Base-by-base conservation (phyloP, 1,140 invertebrate species). In the Pogonomyrmex barbatus region DNA sequence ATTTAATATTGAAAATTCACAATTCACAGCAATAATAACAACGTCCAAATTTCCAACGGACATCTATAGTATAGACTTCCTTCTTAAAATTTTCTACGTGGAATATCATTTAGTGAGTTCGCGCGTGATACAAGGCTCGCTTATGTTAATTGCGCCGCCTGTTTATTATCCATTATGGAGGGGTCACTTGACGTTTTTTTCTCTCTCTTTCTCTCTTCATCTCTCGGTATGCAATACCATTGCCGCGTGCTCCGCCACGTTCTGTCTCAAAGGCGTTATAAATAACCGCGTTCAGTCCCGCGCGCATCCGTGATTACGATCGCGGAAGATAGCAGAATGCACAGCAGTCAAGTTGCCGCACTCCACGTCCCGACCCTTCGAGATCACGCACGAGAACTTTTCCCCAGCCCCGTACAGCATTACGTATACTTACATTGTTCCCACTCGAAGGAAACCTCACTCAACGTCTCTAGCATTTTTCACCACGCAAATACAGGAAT, bases 191-290 rank as follows among this genome's bases (percentile, higher is more conserved):
- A n/a, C 36, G 70, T 33, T 83, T 36, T n/a, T 39, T 24, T 62
- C 36, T 17, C 42, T 30, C 24, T 24, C 62, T 79, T 42, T 81
- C 33, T 86, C n/a, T 79, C 17, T 81, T n/a, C 10, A 14, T 85
- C 67, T 62, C 65, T 50, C 36, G 58, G 54, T 62, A 33, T 71
- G 86, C 71, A 77, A 77, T 76, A 85, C 77, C 56, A 85, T 88
- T 58, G 77, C 86, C 47, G 62, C 73, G 33, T 78, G 52, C 73
- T 77, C 77, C 42, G 65, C 73, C 67, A 88, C 68, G 87, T 86
- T 85, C 82, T 83, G 82, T 85, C 81, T 89, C 82, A 88, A 89
- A 89, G 82, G 68, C 82, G 88, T 89, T 89, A 88, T 89, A 89
- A 89, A 89, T 89, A 89, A 89, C 87, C 50, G 47, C 65, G 84